Evolutionary conservation across 1,140 invertebrate genomes (phyloP).

Genomic region (Nephotettix cincticeps): DNA sequence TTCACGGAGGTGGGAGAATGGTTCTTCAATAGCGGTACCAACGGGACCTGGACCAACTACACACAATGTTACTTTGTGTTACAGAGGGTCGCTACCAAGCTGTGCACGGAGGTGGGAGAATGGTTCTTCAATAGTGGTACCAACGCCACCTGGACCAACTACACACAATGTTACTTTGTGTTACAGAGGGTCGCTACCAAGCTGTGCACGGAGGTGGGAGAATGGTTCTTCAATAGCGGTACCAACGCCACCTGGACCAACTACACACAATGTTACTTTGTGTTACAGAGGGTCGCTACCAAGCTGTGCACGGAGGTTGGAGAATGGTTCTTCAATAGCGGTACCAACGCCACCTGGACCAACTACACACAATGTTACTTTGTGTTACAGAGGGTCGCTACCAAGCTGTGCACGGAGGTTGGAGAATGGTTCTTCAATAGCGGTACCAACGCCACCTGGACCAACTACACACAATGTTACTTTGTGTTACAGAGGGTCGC

Average conservation of each 20-base stretch:
- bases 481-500: constrained; percentile 52
- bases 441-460: constrained; percentile 53
- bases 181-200: constrained; percentile 54
- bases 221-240: constrained; percentile 54
- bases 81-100: too few relatives aligned
- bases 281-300: constrained; percentile 54
- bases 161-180: background rate
- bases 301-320: constrained; percentile 56
- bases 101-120: too few relatives aligned
- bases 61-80: too few relatives aligned
- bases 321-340: constrained; percentile 54
- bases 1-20: too few relatives aligned
- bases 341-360: constrained; percentile 53
- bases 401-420: constrained; percentile 54
- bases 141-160: background rate
- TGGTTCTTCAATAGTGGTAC: too few relatives aligned
- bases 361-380: constrained; percentile 51
- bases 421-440: constrained; percentile 57
- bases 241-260: constrained; percentile 53
- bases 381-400: constrained; percentile 53
- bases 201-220: constrained; percentile 55
- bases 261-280: background rate
- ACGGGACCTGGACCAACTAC: too few relatives aligned
- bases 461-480: constrained; percentile 29
- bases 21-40: too few relatives aligned